Evolutionary conservation across 2,113 vertebrate species (phyloP).

Genomic region (Mellivora capensis): DNA sequence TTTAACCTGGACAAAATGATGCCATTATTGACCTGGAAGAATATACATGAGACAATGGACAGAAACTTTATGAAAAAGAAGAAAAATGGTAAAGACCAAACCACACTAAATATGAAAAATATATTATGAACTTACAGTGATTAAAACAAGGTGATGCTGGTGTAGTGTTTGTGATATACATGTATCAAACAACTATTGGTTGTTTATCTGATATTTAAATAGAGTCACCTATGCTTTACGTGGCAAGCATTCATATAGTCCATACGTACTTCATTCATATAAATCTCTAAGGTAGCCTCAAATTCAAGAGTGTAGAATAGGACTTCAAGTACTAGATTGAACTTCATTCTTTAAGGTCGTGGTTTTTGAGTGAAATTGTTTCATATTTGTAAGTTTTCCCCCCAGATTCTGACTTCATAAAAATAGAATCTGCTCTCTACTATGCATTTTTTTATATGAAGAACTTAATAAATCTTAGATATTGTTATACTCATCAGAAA

Average conservation of each 20-base stretch:
- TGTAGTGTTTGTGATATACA: not conserved
- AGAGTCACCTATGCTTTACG: not conserved
- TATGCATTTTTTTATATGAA: not conserved
- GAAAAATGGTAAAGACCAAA: not conserved
- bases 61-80: not conserved
- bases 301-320: not conserved
- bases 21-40: not conserved
- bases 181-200: not conserved
- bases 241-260: not conserved
- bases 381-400: not conserved
- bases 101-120: not conserved
- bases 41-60: not conserved
- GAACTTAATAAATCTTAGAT: not conserved
- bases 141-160: not conserved
- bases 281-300: not conserved
- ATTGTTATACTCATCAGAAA: not conserved
- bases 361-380: slow-evolving; percentile 15
- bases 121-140: not conserved
- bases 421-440: not conserved
- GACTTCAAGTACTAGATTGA: not conserved
- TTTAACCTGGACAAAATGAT: not conserved
- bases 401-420: not conserved
- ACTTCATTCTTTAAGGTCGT: not conserved
- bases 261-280: not conserved
- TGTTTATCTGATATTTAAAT: not conserved